These are phyloP conservation scores for Tiphia femorata DNA, from an alignment of 2,888 invertebrate species.

Conservation along the genomic window DNA sequence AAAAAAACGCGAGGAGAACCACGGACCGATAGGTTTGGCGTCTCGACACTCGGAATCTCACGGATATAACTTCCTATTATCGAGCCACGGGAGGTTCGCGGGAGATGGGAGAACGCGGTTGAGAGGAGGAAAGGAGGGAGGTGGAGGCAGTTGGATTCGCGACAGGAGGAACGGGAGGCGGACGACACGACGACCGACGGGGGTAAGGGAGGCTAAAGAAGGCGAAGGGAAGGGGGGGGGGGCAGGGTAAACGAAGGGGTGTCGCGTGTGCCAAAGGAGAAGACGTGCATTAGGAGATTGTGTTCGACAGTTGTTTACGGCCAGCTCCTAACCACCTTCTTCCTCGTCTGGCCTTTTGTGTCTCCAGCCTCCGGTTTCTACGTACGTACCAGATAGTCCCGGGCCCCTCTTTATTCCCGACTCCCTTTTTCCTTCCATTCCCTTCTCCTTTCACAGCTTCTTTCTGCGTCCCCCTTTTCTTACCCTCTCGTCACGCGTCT, in stretches of 20 bases:
- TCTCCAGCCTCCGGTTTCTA: slow-evolving; percentile 31
- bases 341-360: slow-evolving; percentile 43
- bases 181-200: background rate
- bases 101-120: slow-evolving; percentile 18
- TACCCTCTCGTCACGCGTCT: background rate
- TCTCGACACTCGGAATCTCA: slow-evolving; percentile 37
- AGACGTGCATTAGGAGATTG: slow-evolving; percentile 67
- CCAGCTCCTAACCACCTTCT: slow-evolving; percentile 51
- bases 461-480: no score
- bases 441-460: background rate
- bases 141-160: slow-evolving; percentile 11
- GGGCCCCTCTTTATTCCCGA: slow-evolving; percentile 31
- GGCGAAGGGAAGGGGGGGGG: background rate
- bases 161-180: background rate
- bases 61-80: slow-evolving; percentile 62
- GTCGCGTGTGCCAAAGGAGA: slow-evolving; percentile 54
- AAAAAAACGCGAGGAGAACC: slow-evolving; percentile 7
- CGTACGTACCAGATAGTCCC: slow-evolving; percentile 27
- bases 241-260: slow-evolving; percentile 19
- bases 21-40: background rate
- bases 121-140: slow-evolving; percentile 10
- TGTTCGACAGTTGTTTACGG: slow-evolving; percentile 68
- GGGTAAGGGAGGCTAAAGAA: background rate
- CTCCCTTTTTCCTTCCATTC: slow-evolving; percentile 12
- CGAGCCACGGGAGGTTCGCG: slow-evolving; percentile 35